Conservation (phyloP, 2,113 vertebrate genomes). For the Paratilapia polleni region DNA sequence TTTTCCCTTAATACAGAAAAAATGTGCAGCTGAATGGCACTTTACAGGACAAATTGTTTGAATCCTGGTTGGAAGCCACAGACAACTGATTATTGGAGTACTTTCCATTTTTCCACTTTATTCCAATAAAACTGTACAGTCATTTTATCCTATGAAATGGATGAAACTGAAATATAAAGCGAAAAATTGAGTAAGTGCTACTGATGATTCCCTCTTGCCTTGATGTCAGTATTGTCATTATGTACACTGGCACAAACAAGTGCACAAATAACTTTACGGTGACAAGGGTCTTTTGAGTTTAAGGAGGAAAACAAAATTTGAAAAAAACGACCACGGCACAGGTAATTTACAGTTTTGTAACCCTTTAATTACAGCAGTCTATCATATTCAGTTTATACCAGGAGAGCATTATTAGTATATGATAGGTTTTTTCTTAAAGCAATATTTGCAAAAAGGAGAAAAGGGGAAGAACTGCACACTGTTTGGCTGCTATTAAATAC, state of each 20-base stretch:
- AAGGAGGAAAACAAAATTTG: not conserved
- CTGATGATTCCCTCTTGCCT: not conserved
- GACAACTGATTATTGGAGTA: not conserved
- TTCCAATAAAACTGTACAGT: not conserved
- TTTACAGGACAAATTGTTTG: constrained; percentile 36
- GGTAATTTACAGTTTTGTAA: not conserved
- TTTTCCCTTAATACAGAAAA: not conserved
- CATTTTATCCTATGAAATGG: not conserved
- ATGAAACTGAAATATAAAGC: not conserved
- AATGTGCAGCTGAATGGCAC: constrained; percentile 31
- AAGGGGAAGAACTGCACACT: too few relatives aligned
- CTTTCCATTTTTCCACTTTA: not conserved
- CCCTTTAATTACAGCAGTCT: not conserved
- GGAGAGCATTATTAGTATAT: not conserved
- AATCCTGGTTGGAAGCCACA: constrained; percentile 6
- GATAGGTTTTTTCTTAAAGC: not conserved
- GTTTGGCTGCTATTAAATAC: too few relatives aligned
- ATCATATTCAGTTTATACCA: not conserved
- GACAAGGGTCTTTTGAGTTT: not conserved
- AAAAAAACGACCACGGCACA: not conserved
- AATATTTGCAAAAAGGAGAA: too few relatives aligned
- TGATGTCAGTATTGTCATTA: not conserved
- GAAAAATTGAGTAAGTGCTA: not conserved
- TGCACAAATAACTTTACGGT: not conserved
- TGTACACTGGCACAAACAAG: not conserved